These are phyloP conservation scores for Strix aluco DNA, from an alignment of 2,113 vertebrate species.

Conservation along the genomic window DNA sequence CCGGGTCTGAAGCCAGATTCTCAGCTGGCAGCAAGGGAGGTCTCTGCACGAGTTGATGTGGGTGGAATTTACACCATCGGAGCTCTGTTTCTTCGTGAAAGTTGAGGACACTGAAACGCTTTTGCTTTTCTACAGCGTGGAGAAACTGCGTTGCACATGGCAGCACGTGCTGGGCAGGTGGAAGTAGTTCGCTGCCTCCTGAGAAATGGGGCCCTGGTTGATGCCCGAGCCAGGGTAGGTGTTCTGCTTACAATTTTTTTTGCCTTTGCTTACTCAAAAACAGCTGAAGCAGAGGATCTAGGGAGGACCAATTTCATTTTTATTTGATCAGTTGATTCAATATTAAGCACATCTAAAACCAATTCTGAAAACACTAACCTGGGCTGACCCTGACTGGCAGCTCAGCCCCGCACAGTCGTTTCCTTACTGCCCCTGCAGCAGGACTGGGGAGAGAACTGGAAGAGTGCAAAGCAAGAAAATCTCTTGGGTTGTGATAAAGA, in stretches of 20 bases:
- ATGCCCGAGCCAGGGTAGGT: slow-evolving; percentile 94
- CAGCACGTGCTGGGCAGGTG: slow-evolving; percentile 93
- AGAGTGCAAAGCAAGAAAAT: not conserved
- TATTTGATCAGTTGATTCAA: not conserved
- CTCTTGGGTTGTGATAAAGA: not conserved
- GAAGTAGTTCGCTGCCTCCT: slow-evolving; percentile 97
- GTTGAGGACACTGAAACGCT: not conserved
- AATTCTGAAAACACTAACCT: not conserved
- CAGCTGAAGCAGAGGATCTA: not conserved
- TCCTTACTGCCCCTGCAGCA: rapidly evolving
- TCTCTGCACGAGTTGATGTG: rapidly evolving
- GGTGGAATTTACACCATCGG: not conserved
- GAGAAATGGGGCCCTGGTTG: slow-evolving; percentile 94
- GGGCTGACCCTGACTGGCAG: not conserved
- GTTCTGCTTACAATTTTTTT: not conserved
- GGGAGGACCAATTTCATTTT: not conserved
- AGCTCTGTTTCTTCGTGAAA: not conserved
- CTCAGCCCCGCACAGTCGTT: not conserved
- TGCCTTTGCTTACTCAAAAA: not conserved
- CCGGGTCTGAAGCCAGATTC: not conserved
- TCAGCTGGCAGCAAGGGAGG: not conserved
- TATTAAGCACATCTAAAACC: not conserved
- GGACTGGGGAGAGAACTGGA: not conserved
- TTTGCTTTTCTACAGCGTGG: slow-evolving; percentile 85
- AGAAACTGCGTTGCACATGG: slow-evolving; percentile 96